These are phyloP conservation scores for Cyclargus thomasi DNA, from an alignment of 1,140 invertebrate species.

Conservation along the genomic window DNA sequence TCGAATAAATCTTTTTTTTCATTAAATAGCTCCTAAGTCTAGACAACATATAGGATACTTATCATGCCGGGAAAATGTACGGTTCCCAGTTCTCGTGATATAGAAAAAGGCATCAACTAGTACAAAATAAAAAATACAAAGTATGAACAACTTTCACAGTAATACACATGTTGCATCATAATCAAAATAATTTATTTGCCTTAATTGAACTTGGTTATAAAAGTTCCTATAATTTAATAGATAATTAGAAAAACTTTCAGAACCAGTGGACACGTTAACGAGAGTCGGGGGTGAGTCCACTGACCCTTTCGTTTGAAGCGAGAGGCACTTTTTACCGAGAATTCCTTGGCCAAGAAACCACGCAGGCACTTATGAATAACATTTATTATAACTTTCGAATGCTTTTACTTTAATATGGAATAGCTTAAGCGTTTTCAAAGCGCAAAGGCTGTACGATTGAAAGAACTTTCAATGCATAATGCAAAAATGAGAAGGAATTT, in stretches of 20 bases:
- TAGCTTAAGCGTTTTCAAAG: slow-evolving; percentile 8
- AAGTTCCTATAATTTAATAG: no score
- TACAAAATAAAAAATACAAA: no score
- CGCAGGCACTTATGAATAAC: slow-evolving; percentile 24
- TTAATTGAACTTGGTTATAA: no score
- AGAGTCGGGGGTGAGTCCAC: slow-evolving; percentile 40
- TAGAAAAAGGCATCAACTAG: no score
- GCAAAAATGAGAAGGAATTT: slow-evolving; percentile 12
- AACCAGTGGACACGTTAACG: slow-evolving; percentile 39
- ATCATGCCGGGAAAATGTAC: no score
- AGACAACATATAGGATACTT: no score
- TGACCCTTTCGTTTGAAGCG: slow-evolving; percentile 59
- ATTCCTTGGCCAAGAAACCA: slow-evolving; percentile 53
- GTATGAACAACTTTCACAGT: no score
- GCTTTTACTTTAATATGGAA: slow-evolving; percentile 25
- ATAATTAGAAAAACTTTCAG: slow-evolving; percentile 31
- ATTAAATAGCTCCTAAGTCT: no score
- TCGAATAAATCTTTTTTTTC: no score
- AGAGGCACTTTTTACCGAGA: slow-evolving; percentile 57
- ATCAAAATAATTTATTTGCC: no score
- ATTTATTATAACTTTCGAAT: slow-evolving; percentile 22
- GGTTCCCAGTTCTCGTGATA: no score
- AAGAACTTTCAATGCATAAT: background rate
- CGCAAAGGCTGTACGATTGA: background rate
- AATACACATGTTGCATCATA: no score